phyloP scores from a whole-genome alignment of 2,888 invertebrate species.

The Tryphoninae sp. region DNA sequence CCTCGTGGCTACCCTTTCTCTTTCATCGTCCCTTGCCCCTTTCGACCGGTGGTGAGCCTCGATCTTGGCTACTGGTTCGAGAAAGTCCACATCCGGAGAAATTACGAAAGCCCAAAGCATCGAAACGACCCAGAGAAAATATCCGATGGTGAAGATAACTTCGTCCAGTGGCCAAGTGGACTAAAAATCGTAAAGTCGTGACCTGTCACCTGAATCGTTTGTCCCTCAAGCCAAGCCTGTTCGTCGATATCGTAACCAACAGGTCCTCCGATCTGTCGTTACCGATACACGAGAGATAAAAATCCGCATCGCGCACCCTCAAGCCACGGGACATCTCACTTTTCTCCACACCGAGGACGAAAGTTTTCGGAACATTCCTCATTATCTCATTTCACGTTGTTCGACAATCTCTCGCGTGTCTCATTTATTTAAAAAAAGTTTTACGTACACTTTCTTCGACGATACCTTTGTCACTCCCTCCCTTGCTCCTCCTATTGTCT shows the following conservation, averaged over 20 bases:
- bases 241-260: conserved; percentile 39
- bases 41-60: conserved; percentile 15
- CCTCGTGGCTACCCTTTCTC: conserved; percentile 56
- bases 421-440: conserved; percentile 23
- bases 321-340: conserved; percentile 64
- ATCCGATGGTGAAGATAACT: conserved; percentile 56
- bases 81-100: conserved; percentile 5
- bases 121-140: conserved; percentile 40
- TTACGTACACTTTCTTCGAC: conserved; percentile 44
- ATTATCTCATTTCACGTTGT: conserved; percentile 55
- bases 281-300: conserved; percentile 51
- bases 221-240: conserved; percentile 30
- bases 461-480: conserved; percentile 9
- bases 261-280: conserved; percentile 51
- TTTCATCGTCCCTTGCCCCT: conserved; percentile 45
- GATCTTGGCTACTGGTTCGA: conserved; percentile 56
- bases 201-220: conserved; percentile 52
- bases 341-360: conserved; percentile 42
- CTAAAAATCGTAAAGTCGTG: conserved; percentile 53
- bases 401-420: conserved; percentile 53
- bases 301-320: conserved; percentile 57
- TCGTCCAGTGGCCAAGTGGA: conserved; percentile 44
- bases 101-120: conserved; percentile 41
- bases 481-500: too few species aligned
- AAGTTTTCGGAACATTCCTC: conserved; percentile 45